Percentiles rank a stretch among this genome's conserved stretches.
Conservation (phyloP, 2,797 vertebrate species). For the Otolemur crassicaudatus region DNA sequence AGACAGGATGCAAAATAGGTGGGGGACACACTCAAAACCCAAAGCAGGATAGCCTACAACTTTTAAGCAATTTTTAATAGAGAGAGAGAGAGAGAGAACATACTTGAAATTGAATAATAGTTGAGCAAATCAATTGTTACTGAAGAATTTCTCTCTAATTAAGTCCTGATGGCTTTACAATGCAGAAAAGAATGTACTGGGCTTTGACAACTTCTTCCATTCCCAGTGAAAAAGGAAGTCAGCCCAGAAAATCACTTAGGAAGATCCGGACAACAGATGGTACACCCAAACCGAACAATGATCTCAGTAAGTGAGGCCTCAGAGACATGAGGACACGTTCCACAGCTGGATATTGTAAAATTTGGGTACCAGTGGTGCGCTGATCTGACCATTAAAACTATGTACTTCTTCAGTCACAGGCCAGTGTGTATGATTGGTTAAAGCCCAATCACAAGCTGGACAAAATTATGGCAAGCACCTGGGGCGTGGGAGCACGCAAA, state of each 20-base stretch:
- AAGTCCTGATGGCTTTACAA: constrained; percentile 75
- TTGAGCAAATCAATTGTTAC: constrained; percentile 79
- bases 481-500: neutral
- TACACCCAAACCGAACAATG: constrained; percentile 41
- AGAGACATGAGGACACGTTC: constrained; percentile 35
- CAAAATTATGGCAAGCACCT: neutral
- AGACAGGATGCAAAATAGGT: constrained; percentile 19
- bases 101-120: constrained; percentile 74
- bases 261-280: constrained; percentile 66
- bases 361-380: neutral
- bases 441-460: neutral
- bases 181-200: constrained; percentile 68
- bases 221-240: constrained; percentile 64
- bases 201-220: constrained; percentile 70
- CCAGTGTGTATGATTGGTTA: neutral
- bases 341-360: constrained; percentile 47
- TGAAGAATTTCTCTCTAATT: constrained; percentile 73
- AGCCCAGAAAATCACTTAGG: constrained; percentile 72
- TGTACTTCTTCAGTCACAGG: neutral
- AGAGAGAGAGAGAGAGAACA: constrained; percentile 53
- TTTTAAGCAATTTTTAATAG: constrained; percentile 75
- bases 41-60: constrained; percentile 30
- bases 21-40: neutral
- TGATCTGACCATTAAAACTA: neutral
- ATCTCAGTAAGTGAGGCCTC: constrained; percentile 53